These are phyloP conservation scores for Ciconia boyciana DNA, from an alignment of 2,113 vertebrate genomes.

Conservation along the genomic window DNA sequence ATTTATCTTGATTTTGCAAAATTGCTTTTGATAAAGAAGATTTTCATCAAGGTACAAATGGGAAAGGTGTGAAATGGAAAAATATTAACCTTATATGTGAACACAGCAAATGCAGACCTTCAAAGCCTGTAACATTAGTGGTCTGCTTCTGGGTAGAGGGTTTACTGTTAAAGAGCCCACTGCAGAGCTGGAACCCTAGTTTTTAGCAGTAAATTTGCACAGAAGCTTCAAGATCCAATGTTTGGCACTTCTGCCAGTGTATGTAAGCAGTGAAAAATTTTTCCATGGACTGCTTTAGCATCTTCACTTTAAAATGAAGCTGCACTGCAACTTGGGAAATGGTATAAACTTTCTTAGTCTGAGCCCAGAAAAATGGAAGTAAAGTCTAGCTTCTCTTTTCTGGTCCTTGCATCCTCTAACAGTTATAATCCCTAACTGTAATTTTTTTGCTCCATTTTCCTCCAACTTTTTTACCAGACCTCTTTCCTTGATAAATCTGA, in stretches of 20 bases:
- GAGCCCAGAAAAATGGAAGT: background rate
- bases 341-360: background rate
- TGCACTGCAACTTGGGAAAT: background rate
- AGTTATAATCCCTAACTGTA: background rate
- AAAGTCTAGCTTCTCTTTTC: background rate
- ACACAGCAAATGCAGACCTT: background rate
- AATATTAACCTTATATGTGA: background rate
- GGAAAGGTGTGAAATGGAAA: background rate
- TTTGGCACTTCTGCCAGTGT: background rate
- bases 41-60: background rate
- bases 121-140: background rate
- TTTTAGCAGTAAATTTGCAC: background rate
- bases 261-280: background rate
- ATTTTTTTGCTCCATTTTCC: background rate
- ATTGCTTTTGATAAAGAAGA: background rate
- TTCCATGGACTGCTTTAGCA: background rate
- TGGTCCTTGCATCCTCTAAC: background rate
- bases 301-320: background rate
- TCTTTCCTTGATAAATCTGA: background rate
- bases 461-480: background rate
- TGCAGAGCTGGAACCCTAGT: background rate
- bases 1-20: background rate
- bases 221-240: background rate
- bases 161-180: background rate
- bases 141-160: background rate